phyloP scores from a whole-genome alignment of 2,797 vertebrate species.

The Naso thynnoides region DNA sequence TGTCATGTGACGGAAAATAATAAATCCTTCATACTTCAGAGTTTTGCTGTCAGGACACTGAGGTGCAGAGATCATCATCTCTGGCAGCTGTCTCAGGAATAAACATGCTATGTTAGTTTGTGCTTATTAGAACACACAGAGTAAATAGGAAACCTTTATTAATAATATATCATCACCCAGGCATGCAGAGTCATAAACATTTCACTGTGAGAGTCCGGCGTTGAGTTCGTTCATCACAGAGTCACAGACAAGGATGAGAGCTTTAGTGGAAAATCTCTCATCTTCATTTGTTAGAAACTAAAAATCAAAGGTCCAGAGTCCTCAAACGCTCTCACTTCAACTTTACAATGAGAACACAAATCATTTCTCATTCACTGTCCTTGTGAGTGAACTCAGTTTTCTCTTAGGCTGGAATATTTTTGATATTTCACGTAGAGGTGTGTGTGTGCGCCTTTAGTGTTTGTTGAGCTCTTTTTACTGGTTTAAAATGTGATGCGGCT shows the following conservation, averaged over 20 bases:
- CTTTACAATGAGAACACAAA: no score
- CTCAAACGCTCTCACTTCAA: no score
- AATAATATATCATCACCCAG: constrained; percentile 20
- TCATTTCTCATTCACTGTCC: no score
- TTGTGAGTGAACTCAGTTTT: no score
- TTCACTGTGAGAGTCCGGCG: background rate
- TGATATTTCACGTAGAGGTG: no score
- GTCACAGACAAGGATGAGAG: background rate
- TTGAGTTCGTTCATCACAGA: background rate
- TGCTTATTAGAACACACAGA: background rate
- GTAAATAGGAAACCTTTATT: constrained; percentile 46
- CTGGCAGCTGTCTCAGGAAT: constrained; percentile 26
- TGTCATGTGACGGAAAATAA: background rate
- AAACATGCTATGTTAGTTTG: constrained; percentile 47
- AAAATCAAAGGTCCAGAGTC: no score
- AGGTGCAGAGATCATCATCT: background rate
- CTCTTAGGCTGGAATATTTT: no score
- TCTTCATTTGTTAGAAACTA: no score
- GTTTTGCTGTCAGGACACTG: background rate
- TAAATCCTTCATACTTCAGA: background rate
- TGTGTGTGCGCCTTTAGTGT: no score
- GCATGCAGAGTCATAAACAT: constrained; percentile 30
- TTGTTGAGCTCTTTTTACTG: no score
- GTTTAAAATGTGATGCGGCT: no score
- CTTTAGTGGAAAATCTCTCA: no score